Percentiles rank a stretch among this genome's conserved stretches.
These are phyloP conservation scores for Listrodromus nycthemerus DNA, from an alignment of 2,888 invertebrate species.

Conservation along the genomic window DNA sequence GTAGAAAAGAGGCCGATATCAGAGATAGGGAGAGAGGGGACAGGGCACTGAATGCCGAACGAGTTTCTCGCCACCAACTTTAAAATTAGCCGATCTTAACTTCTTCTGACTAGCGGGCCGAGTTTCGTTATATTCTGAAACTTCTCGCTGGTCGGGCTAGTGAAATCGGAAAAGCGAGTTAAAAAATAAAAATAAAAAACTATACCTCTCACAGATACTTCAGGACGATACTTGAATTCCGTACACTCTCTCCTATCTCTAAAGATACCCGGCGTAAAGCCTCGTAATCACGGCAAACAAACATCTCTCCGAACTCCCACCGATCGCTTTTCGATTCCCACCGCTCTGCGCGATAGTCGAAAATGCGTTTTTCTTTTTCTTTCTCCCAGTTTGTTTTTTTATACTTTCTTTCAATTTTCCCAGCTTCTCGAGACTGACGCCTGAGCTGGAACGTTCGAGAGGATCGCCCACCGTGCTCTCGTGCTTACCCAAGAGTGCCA, in stretches of 20 bases:
- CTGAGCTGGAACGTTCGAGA: conserved; percentile 2
- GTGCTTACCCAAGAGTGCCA: too few relatives aligned
- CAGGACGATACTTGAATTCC: conserved; percentile 22
- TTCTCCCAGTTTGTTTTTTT: not conserved
- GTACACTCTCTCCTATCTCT: conserved; percentile 11
- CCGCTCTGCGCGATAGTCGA: conserved; percentile 12
- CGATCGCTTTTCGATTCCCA: conserved; percentile 48
- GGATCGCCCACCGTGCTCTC: not conserved
- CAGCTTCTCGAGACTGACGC: not conserved
- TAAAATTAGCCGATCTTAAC: conserved; percentile 76
- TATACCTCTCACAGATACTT: not conserved
- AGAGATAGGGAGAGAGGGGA: not conserved
- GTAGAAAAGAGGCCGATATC: conserved; percentile 33
- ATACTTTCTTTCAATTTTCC: not conserved
- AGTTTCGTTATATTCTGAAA: conserved; percentile 53
- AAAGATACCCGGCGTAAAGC: conserved; percentile 12
- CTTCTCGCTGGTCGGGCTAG: conserved; percentile 35
- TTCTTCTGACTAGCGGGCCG: conserved; percentile 4
- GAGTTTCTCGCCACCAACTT: conserved; percentile 75
- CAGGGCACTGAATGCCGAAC: conserved; percentile 72
- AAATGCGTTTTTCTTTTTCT: conserved; percentile 16
- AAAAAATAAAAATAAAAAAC: not conserved
- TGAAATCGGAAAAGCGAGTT: not conserved
- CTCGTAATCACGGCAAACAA: conserved; percentile 47
- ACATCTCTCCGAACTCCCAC: conserved; percentile 19